Base-by-base conservation (phyloP, 2,888 invertebrate species). In the Arctia plantaginis region DNA sequence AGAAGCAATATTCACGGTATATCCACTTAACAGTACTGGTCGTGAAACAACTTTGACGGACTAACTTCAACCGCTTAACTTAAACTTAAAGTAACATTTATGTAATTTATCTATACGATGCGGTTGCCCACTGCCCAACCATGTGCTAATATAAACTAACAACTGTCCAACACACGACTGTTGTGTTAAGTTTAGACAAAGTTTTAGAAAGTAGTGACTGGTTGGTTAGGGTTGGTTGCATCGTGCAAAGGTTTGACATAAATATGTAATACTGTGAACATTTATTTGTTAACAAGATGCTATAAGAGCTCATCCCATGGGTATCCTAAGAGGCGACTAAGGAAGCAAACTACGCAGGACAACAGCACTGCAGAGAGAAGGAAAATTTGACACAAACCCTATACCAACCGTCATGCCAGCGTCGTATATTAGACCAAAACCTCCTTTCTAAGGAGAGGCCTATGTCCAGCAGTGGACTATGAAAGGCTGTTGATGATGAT, bases 111-210 rank as follows among this genome's bases (percentile, higher is more conserved):
- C 66, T 75, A 68, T 75, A 77, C 76, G 76, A 71, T 68, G 80
- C 77, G 78, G 84, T 79, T 33, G 70, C 69, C 77, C 80, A 77
- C 75, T 77, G 82, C 33, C 82, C 77, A 82, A 66, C 66, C 23
- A 66, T 77, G 73, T 70, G 68, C 47, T 70, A 69, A 72, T 71
- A 65, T 66, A 77, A 82, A 77, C 74, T 72, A 76, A 62, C 66
- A 68, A 74, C 72, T 76, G 78, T 65, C 76, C 59, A 39, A 51
- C 3, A 72, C 62, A 51, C 72, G 41, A 68, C 72, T 75, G 67
- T 76, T 77, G 79, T 77, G 75, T 73, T 62, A 81, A 75, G 68
- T 81, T 79, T 72, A 75, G 71, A 72, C 47, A 59, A 77, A 81
- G 75, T 81, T 79, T 77, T 69, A 44, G 71, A 70, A 80, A 74